These are phyloP conservation scores for Subanguina moxae DNA, from an alignment of 1,140 invertebrate species.

Conservation along the genomic window DNA sequence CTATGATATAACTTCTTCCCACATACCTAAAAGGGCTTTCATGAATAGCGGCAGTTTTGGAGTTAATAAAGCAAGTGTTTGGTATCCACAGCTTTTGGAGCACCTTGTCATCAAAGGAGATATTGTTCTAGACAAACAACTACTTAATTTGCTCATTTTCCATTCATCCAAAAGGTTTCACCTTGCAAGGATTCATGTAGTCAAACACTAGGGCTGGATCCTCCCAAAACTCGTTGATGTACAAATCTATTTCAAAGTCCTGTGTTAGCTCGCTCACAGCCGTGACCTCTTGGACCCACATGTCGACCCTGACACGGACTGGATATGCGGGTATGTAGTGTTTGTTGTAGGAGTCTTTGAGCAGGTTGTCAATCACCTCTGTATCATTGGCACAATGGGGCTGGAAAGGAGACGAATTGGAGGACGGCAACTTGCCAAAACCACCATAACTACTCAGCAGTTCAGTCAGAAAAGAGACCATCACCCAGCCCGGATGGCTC, in stretches of 20 bases:
- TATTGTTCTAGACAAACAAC: slow-evolving; percentile 49
- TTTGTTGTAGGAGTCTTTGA: slow-evolving; percentile 57
- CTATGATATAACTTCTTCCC: background rate
- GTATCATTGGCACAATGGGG: slow-evolving; percentile 55
- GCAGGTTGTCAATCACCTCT: slow-evolving; percentile 54
- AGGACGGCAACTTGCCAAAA: slow-evolving; percentile 36
- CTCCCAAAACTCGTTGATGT: slow-evolving; percentile 59
- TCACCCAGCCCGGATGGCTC: slow-evolving; percentile 58
- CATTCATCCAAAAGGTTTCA: slow-evolving; percentile 29
- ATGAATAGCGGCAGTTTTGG: slow-evolving; percentile 54
- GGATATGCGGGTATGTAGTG: slow-evolving; percentile 58
- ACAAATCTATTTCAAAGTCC: slow-evolving; percentile 60
- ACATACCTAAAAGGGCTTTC: slow-evolving; percentile 54
- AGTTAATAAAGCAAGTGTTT: slow-evolving; percentile 49
- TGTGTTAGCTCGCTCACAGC: slow-evolving; percentile 58
- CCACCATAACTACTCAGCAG: slow-evolving; percentile 51
- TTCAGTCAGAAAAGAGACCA: slow-evolving; percentile 58
- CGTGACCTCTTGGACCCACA: slow-evolving; percentile 60
- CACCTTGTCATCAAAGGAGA: slow-evolving; percentile 58
- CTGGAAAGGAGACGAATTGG: background rate
- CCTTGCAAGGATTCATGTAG: slow-evolving; percentile 52
- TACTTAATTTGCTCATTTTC: slow-evolving; percentile 33
- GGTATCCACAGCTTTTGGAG: slow-evolving; percentile 57
- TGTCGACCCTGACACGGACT: slow-evolving; percentile 56
- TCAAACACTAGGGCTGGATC: slow-evolving; percentile 57